A percentile compares a stretch with the other conserved stretches of the same genome.
These are phyloP conservation scores for Campopleginae sp. DNA, from an alignment of 2,888 invertebrate genomes.

Conservation along the genomic window DNA sequence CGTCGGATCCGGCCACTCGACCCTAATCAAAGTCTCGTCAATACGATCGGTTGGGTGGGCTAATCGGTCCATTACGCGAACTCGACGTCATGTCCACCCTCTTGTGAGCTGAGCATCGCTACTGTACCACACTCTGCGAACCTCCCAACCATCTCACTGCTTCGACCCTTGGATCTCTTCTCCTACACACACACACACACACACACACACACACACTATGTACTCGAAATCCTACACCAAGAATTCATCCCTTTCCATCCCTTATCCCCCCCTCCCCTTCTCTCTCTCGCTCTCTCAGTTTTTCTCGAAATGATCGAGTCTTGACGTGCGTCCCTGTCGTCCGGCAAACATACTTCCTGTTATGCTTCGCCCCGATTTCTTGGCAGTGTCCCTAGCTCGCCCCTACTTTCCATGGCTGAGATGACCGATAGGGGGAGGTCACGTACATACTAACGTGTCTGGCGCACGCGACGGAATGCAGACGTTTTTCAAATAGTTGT, in stretches of 20 bases:
- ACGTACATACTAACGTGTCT: constrained; percentile 38
- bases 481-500: too few relatives aligned
- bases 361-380: constrained; percentile 43
- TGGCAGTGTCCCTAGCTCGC: constrained; percentile 9
- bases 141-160: neutral
- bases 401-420: constrained; percentile 38
- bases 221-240: constrained; percentile 50
- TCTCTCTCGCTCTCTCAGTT: constrained; percentile 16
- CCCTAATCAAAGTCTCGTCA: constrained; percentile 85
- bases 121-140: constrained; percentile 11
- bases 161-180: constrained; percentile 50
- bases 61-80: constrained; percentile 84
- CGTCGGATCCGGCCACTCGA: constrained; percentile 83
- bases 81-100: constrained; percentile 81
- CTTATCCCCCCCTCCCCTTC: constrained; percentile 51
- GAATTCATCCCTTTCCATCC: constrained; percentile 29
- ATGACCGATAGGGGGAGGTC: constrained; percentile 34
- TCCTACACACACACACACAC: neutral
- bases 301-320: constrained; percentile 39
- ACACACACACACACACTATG: constrained; percentile 24
- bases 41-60: constrained; percentile 82
- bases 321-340: constrained; percentile 52
- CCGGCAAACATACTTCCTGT: constrained; percentile 64
- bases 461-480: constrained; percentile 56
- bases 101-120: constrained; percentile 44